Percentiles rank a stretch among this genome's conserved stretches.
Evolutionary conservation across 2,888 invertebrate genomes (phyloP).

Genomic region (Meganola albula): DNA sequence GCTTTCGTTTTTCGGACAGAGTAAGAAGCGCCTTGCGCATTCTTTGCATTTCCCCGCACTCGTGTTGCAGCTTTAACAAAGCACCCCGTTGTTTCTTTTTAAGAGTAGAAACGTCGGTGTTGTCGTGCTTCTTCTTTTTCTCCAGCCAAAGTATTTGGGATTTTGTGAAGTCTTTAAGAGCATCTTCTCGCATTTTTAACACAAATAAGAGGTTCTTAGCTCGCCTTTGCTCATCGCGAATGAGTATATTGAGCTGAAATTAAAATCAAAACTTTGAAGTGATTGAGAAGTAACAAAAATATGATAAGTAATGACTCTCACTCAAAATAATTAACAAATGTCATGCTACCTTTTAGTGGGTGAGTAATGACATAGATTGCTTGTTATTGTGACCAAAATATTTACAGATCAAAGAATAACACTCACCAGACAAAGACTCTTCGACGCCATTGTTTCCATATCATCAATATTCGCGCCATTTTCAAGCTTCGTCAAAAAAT

Average conservation of each 20-base stretch:
- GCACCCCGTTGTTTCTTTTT: slow-evolving; percentile 83
- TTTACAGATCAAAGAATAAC: slow-evolving; percentile 60
- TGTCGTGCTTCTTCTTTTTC: slow-evolving; percentile 66
- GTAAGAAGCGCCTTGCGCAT: slow-evolving; percentile 66
- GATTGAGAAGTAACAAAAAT: neutral
- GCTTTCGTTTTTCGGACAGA: slow-evolving; percentile 62
- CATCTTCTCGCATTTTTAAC: slow-evolving; percentile 70
- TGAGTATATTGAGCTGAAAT: slow-evolving; percentile 71
- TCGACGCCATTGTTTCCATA: slow-evolving; percentile 67
- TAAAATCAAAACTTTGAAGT: slow-evolving; percentile 9
- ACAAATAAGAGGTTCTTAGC: slow-evolving; percentile 67
- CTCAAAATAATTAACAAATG: too few relatives aligned
- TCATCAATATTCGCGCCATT: slow-evolving; percentile 51
- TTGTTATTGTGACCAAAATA: slow-evolving; percentile 34
- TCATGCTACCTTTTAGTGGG: too few relatives aligned
- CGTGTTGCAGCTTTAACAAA: slow-evolving; percentile 80
- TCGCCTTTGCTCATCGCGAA: slow-evolving; percentile 71
- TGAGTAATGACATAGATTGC: slow-evolving; percentile 23
- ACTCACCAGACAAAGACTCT: slow-evolving; percentile 74
- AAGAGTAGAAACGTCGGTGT: slow-evolving; percentile 69
- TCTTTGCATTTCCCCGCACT: slow-evolving; percentile 82
- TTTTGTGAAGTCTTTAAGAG: slow-evolving; percentile 68
- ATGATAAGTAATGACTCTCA: neutral
- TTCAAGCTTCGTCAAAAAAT: slow-evolving; percentile 55
- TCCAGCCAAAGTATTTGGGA: slow-evolving; percentile 71